These are phyloP conservation scores for Pteromalus puparum DNA, from an alignment of 1,140 invertebrate species.

Conservation along the genomic window DNA sequence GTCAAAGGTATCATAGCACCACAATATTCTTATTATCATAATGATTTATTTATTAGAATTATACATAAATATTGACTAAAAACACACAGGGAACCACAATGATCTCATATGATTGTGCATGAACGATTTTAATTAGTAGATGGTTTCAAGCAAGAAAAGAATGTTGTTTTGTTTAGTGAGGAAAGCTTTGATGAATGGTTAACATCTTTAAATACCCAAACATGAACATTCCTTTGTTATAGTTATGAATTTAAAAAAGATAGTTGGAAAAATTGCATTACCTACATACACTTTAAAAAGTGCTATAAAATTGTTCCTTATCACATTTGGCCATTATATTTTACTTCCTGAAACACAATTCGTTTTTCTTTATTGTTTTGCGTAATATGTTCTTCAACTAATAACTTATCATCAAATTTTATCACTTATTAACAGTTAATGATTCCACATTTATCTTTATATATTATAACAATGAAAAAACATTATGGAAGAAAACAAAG, in stretches of 20 bases:
- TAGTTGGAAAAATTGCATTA: constrained; percentile 66
- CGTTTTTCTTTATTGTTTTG: constrained; percentile 45
- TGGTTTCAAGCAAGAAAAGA: constrained; percentile 39
- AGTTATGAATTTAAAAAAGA: constrained; percentile 58
- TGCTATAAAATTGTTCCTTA: constrained; percentile 68
- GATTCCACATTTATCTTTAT: constrained; percentile 56
- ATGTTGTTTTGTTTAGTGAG: constrained; percentile 57
- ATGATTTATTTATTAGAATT: not conserved
- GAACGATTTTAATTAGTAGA: constrained; percentile 22
- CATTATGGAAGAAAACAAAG: no score
- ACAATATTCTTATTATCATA: not conserved
- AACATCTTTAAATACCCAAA: constrained; percentile 54
- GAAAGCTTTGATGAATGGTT: constrained; percentile 59
- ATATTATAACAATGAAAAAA: constrained; percentile 6
- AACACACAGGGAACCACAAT: constrained; percentile 53
- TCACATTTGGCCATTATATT: constrained; percentile 70
- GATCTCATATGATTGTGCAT: constrained; percentile 43
- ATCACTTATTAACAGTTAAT: constrained; percentile 48
- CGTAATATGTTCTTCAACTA: constrained; percentile 11
- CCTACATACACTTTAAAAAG: constrained; percentile 69
- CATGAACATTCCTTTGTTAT: constrained; percentile 60
- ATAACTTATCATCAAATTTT: not conserved
- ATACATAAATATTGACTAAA: not conserved
- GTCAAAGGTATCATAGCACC: not conserved
- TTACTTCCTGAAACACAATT: constrained; percentile 74